phyloP scores from a whole-genome alignment of 1,140 invertebrate genomes.

The Drosophila kepulauana region DNA sequence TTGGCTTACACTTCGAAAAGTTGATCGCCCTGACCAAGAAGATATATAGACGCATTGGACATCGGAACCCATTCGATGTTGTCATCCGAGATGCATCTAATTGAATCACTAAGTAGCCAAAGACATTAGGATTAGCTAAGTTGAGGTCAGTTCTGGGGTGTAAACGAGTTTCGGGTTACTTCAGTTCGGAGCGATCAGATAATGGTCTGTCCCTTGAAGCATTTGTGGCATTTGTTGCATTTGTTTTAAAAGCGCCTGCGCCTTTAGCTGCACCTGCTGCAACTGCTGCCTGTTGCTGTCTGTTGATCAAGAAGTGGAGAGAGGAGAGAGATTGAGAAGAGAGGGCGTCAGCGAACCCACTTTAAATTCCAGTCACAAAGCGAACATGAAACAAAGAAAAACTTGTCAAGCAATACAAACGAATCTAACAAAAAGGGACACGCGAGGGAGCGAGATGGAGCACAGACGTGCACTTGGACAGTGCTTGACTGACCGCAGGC shows the following conservation, averaged over 20 bases:
- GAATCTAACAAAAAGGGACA: conserved; percentile 75
- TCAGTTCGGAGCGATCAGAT: conserved; percentile 35
- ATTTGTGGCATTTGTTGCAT: conserved; percentile 74
- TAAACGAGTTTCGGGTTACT: conserved; percentile 57
- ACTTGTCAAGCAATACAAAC: conserved; percentile 59
- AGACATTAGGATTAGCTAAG: conserved; percentile 61
- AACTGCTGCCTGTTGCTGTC: conserved; percentile 32
- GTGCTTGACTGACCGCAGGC: conserved; percentile 32
- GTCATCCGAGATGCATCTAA: conserved; percentile 8
- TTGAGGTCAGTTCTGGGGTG: conserved; percentile 36
- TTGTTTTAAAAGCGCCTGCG: conserved; percentile 71
- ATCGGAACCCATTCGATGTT: not conserved
- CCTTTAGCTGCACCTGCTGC: conserved; percentile 72
- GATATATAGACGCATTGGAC: not conserved
- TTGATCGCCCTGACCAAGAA: conserved; percentile 1
- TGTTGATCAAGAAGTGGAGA: not conserved
- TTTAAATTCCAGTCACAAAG: conserved; percentile 73
- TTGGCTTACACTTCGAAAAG: not conserved
- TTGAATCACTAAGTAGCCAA: conserved; percentile 21
- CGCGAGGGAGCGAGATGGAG: not conserved
- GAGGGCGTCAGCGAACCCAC: conserved; percentile 23
- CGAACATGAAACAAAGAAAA: conserved; percentile 61
- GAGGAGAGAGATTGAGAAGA: not conserved
- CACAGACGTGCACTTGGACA: not conserved
- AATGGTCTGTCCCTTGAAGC: conserved; percentile 31